Conservation (phyloP, 2,888 invertebrate species). For the Laothoe populi region DNA sequence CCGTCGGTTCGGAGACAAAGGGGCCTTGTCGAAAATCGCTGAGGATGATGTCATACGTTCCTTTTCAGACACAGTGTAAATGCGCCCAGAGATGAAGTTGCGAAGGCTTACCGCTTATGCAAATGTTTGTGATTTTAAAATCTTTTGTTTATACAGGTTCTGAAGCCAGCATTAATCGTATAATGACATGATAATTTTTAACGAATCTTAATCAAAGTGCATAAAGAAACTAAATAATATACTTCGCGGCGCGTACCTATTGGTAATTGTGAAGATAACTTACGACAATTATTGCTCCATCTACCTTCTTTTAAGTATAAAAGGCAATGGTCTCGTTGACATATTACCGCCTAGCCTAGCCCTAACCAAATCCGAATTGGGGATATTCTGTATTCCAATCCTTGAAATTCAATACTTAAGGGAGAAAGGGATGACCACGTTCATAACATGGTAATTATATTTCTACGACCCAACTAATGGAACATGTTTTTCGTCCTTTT, state of each 20-base stretch:
- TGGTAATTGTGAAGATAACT: no score
- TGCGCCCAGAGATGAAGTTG: conserved; percentile 17
- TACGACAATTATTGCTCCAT: no score
- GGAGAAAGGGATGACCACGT: no score
- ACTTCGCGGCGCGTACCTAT: background rate
- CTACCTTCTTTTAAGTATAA: no score
- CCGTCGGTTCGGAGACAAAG: conserved; percentile 77
- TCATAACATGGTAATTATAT: no score
- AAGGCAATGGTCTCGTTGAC: no score
- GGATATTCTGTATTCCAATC: no score
- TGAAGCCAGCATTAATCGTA: background rate
- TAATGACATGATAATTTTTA: background rate
- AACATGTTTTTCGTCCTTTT: no score
- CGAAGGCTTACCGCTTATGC: conserved; percentile 10
- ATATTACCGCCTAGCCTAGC: no score
- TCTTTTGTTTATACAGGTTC: conserved; percentile 4
- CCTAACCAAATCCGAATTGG: no score
- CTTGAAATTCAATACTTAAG: no score
- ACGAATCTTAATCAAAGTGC: background rate
- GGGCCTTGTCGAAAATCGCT: conserved; percentile 67
- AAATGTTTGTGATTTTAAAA: conserved; percentile 21
- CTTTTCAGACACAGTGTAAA: conserved; percentile 26
- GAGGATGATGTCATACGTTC: conserved; percentile 73
- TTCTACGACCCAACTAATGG: no score
- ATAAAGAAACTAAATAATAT: background rate